Percentiles rank a stretch among this genome's conserved stretches.
phyloP scores from a whole-genome alignment of 2,888 invertebrate species.

The Phymatocera aterrima region DNA sequence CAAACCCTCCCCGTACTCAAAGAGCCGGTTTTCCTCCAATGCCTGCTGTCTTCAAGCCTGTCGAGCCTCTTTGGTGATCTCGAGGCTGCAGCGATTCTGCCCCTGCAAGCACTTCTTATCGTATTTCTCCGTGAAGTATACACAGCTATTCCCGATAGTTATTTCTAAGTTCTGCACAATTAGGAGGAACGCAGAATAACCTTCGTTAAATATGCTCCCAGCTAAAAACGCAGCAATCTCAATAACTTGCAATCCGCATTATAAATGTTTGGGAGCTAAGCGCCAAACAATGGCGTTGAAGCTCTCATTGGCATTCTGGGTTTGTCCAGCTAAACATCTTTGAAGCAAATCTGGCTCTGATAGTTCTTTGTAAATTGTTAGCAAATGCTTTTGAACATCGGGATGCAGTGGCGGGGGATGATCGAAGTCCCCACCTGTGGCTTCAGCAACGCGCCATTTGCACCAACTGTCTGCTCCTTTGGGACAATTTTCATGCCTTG shows the following conservation, averaged over 20 bases:
- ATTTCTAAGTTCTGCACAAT: constrained; percentile 9
- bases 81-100: constrained; percentile 18
- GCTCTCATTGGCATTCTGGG: constrained; percentile 43
- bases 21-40: constrained; percentile 11
- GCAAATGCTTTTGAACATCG: constrained; percentile 47
- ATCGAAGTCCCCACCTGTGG: constrained; percentile 30
- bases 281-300: no score
- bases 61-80: constrained; percentile 8
- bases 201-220: background rate
- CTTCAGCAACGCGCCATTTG: constrained; percentile 48
- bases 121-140: background rate
- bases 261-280: constrained; percentile 48
- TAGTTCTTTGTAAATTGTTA: constrained; percentile 48
- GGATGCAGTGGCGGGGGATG: constrained; percentile 48
- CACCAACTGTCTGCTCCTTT: constrained; percentile 51
- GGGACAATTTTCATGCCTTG: constrained; percentile 52
- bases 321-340: constrained; percentile 47
- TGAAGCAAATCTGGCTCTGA: constrained; percentile 45
- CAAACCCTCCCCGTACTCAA: background rate
- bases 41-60: background rate
- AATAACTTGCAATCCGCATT: constrained; percentile 42
- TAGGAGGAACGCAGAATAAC: constrained; percentile 10
- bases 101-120: background rate
- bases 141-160: constrained; percentile 5
- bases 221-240: constrained; percentile 47